Base-by-base conservation (phyloP, 2,797 vertebrate genomes). In the Podarcis lilfordi region DNA sequence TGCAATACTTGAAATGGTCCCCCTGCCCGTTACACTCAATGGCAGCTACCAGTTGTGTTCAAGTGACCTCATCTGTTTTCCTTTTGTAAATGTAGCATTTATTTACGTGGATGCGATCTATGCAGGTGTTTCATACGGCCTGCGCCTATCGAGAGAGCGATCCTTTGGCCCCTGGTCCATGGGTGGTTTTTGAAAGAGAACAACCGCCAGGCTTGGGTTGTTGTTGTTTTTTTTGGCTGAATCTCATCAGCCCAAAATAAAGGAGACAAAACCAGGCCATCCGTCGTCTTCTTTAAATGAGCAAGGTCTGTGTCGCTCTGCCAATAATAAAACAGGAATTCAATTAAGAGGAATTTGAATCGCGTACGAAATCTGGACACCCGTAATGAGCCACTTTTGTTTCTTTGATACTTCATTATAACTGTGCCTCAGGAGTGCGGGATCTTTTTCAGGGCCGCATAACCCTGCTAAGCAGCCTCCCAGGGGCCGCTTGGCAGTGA, bases 201-300 rank as follows among this genome's bases (percentile, higher is more conserved):
- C 15, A 4, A 84, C 15, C 13, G 3, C 13, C 13, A 55, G 50
- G 50, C 13, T 15, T 55, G 50, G 50, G 50, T 4, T 55, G 11
- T 55, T 50, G 11, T 50, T 55, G 1, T 0, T 61, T 69, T 23
- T 71, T 86, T 72, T 9, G 43, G 83, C 88, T 91, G 91, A 92
- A 92, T 19, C 88, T 92, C 35, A 45, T 85, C 72, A 23, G 5
- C 21, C 78, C 55, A 55, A 89, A 94, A 93, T 90, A 94, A 94
- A 94, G 75, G 61, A 71, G 82, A 66, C 0, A 0, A 86, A 82
- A 81, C 2, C 19, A 90, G 88, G 89, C 43, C 8, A 40, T 10
- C 74, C 23, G 25, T 68, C 0, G 76, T 88, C 72, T 69, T n/a
- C 17, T 84, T 82, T n/a, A 61, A n/a, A 69, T 50, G 40, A 83